Evolutionary conservation across 2,797 vertebrate species (phyloP).

Genomic region (Propithecus perrieri): DNA sequence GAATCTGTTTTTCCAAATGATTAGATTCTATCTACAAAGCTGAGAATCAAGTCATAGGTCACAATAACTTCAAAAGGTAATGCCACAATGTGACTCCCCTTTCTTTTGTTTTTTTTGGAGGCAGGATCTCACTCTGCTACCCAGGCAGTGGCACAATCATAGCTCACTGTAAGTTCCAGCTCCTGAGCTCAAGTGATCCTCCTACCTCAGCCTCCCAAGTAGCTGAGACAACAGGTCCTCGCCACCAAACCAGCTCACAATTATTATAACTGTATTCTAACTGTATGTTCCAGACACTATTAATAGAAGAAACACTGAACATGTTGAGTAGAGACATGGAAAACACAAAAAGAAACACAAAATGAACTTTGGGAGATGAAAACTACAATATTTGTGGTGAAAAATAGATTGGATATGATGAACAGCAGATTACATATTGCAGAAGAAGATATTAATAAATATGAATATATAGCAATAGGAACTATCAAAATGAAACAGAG

Average conservation of each 20-base stretch:
- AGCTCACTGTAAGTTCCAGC: too few species aligned
- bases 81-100: too few species aligned
- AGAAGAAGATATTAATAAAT: background rate
- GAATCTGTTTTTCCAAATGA: background rate
- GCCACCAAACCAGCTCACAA: background rate
- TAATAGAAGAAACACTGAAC: background rate
- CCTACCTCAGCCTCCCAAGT: too few species aligned
- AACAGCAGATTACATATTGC: background rate
- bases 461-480: background rate
- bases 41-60: background rate
- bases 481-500: background rate
- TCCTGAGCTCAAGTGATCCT: too few species aligned
- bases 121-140: too few species aligned
- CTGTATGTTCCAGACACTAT: background rate
- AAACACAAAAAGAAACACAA: background rate
- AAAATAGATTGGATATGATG: background rate
- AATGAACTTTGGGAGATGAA: background rate
- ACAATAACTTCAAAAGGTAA: background rate
- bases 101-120: too few species aligned
- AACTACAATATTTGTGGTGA: background rate
- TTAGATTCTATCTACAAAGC: background rate
- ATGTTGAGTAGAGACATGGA: background rate
- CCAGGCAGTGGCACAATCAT: too few species aligned
- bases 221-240: too few species aligned
- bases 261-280: background rate